Percentiles rank a stretch among this genome's conserved stretches.
phyloP scores from a whole-genome alignment of 2,113 vertebrate species.

The Psammodynastes pulverulentus region DNA sequence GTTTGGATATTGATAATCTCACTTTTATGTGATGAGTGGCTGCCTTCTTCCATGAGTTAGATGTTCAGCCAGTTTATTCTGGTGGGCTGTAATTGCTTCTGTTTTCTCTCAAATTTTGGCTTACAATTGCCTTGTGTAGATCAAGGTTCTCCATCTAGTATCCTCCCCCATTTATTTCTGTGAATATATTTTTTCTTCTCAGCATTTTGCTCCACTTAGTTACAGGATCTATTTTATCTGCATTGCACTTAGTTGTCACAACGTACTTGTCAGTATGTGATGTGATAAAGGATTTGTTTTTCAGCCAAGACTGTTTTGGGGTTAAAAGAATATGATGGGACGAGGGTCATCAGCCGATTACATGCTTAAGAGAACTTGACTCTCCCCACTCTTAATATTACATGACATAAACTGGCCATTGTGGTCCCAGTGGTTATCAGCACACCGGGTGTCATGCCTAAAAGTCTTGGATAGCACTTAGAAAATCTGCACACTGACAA shows the following conservation, averaged over 20 bases:
- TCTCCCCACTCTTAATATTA: neutral
- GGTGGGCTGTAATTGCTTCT: neutral
- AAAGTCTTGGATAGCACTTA: neutral
- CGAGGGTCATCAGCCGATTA: neutral
- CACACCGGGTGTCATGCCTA: neutral
- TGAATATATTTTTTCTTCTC: neutral
- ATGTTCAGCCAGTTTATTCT: neutral
- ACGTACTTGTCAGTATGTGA: neutral
- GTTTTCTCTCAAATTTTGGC: neutral
- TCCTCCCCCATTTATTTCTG: neutral
- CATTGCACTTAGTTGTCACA: neutral
- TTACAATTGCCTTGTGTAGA: neutral
- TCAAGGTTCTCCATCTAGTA: neutral
- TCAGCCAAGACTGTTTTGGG: neutral
- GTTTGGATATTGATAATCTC: neutral
- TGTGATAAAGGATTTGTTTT: neutral
- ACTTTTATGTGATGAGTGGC: neutral
- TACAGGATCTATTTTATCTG: neutral
- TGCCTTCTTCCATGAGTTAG: neutral
- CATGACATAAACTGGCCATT: neutral
- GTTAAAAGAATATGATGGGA: neutral
- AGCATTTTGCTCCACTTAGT: neutral
- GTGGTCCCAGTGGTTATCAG: neutral
- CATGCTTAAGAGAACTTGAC: neutral
- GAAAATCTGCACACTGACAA: neutral